Base-by-base conservation (phyloP, 2,797 vertebrate genomes). In the Karalla daura region DNA sequence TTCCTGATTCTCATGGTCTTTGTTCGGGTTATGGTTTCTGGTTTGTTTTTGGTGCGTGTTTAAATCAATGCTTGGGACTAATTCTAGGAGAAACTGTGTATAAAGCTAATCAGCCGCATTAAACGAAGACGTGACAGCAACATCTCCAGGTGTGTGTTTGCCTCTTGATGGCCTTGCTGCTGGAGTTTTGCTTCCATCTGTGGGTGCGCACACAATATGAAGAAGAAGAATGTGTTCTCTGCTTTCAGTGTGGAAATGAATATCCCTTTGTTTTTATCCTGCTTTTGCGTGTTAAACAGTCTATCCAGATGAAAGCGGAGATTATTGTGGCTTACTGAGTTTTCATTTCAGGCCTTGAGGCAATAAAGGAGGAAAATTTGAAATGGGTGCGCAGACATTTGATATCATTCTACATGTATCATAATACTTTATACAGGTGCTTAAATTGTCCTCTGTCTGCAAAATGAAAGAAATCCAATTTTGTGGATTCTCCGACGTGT, bases 381-480 rank as follows among this genome's bases (percentile, higher is more conserved):
- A 70, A 80, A 54, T n/a, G 37, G 21, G 6, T 28, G 14, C 2
- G 0, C 21, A 53, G 39, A 63, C 35, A 5, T 68, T 70, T 64
- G 51, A 70, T 77, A 66, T 63, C 4, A 2, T 30, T 77, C 73
- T 70, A 71, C 62, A 70, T 80, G 37, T 33, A 25, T 32, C 32
- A 49, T 24, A 70, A 36, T 53, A 47, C 70, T 70, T 72, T 53
- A 64, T 37, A 51, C 55, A 72, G 60, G 55, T 64, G 70, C 70
- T 52, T 40, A 35, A 58, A 66, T 55, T 55, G 60, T 68, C 36
- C 27, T 41, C 49, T 46, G 43, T 49, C 45, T 70, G 43, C 50
- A 51, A 62, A 81, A 75, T 47, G 37, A 65, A 65, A 59, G 35
- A 49, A 74, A 81, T 54, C 47, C 30, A 51, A 61, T 76, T 81